Base-by-base conservation (phyloP, 1,140 invertebrate species). In the Patella vulgata region DNA sequence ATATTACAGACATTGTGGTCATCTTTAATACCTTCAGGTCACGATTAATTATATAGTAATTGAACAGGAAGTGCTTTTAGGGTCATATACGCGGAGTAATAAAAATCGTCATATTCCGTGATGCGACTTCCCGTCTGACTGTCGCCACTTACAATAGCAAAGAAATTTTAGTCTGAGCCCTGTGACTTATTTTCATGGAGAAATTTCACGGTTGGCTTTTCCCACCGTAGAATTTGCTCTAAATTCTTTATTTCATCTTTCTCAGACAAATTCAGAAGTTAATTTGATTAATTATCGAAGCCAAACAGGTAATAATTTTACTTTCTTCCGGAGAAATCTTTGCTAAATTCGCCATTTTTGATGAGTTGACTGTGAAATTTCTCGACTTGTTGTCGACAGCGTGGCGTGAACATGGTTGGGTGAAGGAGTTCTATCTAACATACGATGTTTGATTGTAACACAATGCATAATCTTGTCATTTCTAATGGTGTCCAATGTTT, bases 111-210 rank as follows among this genome's bases (percentile, higher is more conserved):
- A 56, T 51, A 60, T 66, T 56, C 43, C 48, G 43, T 40, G 28
- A 52, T 36, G 52, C 63, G 57, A 48, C 66, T 60, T 73, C 66
- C 68, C 70, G 75, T 75, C 75, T 66, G 66, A 68, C 70, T 77
- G 75, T 77, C 75, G 75, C 75, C 75, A 75, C 63, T 66, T 66
- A 70, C 73, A 75, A 73, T 75, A 71, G 62, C 56, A 57, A 70
- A 69, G 63, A 74, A 74, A 66, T 66, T 66, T 54, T 55, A 33
- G 48, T 30, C 57, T 47, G 60, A 50, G 44, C 43, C 23, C 58
- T 51, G 58, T 43, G 21, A 52, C 40, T 56, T 36, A 60, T 51
- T 60, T 66, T 60, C 42, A 66, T 55, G 54, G 44, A 56, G 47
- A 60, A 55, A 50, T 56, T 60, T 42, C 46, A 56, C 55, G 46